Evolutionary conservation across 2,113 vertebrate species (phyloP).

Genomic region (Myotis yumanensis): DNA sequence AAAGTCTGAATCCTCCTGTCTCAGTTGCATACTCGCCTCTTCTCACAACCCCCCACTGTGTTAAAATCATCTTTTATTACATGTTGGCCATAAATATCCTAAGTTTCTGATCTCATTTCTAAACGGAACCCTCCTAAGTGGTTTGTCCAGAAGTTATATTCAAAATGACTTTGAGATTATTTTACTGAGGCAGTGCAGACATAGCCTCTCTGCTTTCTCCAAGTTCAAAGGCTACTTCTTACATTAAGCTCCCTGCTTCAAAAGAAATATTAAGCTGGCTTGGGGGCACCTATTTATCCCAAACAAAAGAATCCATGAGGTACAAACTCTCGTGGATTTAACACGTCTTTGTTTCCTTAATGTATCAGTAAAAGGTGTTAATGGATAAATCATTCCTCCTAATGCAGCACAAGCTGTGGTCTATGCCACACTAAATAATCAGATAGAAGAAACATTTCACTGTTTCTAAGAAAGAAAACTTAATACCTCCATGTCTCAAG

Average conservation of each 20-base stretch:
- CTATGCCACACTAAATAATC: conserved; percentile 14
- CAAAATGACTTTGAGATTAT: conserved; percentile 10
- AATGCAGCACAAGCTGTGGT: conserved; percentile 20
- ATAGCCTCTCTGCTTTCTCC: conserved; percentile 18
- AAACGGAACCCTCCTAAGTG: conserved; percentile 39
- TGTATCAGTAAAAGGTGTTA: conserved; percentile 37
- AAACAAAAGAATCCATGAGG: conserved; percentile 53
- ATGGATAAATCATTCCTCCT: conserved; percentile 58
- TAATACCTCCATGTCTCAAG: conserved; percentile 37
- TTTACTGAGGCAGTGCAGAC: conserved; percentile 13
- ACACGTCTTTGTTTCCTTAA: conserved; percentile 55
- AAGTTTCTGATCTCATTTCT: conserved; percentile 24
- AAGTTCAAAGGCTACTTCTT: conserved; percentile 29
- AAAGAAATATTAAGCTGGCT: conserved; percentile 52
- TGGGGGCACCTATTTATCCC: background rate
- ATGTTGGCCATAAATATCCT: conserved; percentile 15
- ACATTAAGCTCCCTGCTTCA: background rate
- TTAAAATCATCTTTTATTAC: conserved; percentile 45
- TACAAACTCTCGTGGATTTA: conserved; percentile 3
- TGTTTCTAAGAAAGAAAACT: conserved; percentile 33
- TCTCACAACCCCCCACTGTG: background rate
- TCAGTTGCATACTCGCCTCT: background rate
- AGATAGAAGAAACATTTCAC: conserved; percentile 13
- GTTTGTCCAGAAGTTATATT: conserved; percentile 2
- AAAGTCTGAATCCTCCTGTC: background rate